A percentile compares a stretch with the other conserved stretches of the same genome.
phyloP scores from a whole-genome alignment of 1,140 invertebrate species.

The Atta cephalotes region DNA sequence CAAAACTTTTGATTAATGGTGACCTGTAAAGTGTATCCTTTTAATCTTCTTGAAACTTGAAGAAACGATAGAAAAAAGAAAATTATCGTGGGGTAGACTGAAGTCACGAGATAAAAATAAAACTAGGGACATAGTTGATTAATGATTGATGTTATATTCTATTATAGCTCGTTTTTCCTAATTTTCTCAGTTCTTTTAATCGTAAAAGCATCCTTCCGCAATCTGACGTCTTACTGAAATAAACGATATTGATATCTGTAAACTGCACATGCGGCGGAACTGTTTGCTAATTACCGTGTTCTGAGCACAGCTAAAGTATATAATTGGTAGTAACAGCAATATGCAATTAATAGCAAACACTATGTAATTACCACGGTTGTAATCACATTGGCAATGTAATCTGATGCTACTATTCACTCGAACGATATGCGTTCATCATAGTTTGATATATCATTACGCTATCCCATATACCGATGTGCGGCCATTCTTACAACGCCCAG shows the following conservation, averaged over 20 bases:
- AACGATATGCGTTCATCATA: slow-evolving; percentile 35
- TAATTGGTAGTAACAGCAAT: slow-evolving; percentile 51
- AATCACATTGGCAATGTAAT: slow-evolving; percentile 60
- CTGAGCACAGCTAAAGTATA: slow-evolving; percentile 44
- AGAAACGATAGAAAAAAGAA: slow-evolving; percentile 25
- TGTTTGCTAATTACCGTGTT: slow-evolving; percentile 51
- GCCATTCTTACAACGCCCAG: slow-evolving; percentile 22
- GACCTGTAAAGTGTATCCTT: slow-evolving; percentile 14
- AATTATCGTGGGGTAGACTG: background rate
- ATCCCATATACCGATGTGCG: slow-evolving; percentile 2
- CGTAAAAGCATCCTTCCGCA: background rate
- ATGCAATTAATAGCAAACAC: slow-evolving; percentile 57
- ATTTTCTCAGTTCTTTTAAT: background rate
- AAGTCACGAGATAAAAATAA: slow-evolving; percentile 22
- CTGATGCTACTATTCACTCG: slow-evolving; percentile 52
- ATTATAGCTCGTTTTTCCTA: background rate
- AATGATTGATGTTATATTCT: slow-evolving; percentile 4
- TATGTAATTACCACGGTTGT: slow-evolving; percentile 49
- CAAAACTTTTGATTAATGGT: slow-evolving; percentile 55
- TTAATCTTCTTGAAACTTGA: background rate
- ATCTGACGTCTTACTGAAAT: slow-evolving; percentile 18
- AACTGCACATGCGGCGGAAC: background rate
- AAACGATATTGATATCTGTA: slow-evolving; percentile 4
- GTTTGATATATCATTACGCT: slow-evolving; percentile 47
- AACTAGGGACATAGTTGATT: background rate